Percentiles rank a stretch among this genome's conserved stretches.
phyloP scores from a whole-genome alignment of 23 tunicate species.

The Halocynthia aurantium region DNA sequence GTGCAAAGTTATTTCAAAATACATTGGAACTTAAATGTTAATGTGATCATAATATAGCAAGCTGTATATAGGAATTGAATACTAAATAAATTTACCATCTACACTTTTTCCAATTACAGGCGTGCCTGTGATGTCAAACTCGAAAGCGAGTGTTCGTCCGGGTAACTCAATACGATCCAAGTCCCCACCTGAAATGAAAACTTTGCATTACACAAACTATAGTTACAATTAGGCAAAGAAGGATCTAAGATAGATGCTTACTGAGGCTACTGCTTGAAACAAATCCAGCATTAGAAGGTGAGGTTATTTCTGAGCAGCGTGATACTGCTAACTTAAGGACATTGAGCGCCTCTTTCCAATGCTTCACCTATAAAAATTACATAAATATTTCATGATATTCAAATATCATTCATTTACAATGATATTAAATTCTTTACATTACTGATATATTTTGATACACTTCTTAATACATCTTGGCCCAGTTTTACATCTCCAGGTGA shows the following conservation, averaged over 20 bases:
- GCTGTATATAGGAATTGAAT: not conserved
- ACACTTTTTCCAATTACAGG: conserved; percentile 5
- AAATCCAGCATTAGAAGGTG: conserved; percentile 25
- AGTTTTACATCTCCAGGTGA: not conserved
- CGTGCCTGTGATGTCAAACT: conserved; percentile 22
- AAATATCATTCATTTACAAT: too few relatives aligned
- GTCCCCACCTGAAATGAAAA: conserved; percentile 21
- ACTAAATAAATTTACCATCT: not conserved
- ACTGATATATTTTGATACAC: conserved; percentile 20
- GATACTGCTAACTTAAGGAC: conserved; percentile 72
- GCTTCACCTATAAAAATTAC: conserved; percentile 18
- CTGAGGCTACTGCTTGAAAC: not conserved
- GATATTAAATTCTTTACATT: not conserved
- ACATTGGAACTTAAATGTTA: too few relatives aligned
- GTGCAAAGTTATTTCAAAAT: too few relatives aligned
- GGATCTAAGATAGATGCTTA: not conserved
- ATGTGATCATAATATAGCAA: not conserved
- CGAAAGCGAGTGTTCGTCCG: conserved; percentile 59
- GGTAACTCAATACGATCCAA: conserved; percentile 52
- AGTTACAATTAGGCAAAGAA: not conserved
- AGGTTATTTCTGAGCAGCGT: conserved; percentile 56
- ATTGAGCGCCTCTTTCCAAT: conserved; percentile 71
- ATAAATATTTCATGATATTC: too few relatives aligned
- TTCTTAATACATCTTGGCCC: not conserved
- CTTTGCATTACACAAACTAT: not conserved